phyloP scores from a whole-genome alignment of 1,140 invertebrate species.

The Cotesia glomerata region DNA sequence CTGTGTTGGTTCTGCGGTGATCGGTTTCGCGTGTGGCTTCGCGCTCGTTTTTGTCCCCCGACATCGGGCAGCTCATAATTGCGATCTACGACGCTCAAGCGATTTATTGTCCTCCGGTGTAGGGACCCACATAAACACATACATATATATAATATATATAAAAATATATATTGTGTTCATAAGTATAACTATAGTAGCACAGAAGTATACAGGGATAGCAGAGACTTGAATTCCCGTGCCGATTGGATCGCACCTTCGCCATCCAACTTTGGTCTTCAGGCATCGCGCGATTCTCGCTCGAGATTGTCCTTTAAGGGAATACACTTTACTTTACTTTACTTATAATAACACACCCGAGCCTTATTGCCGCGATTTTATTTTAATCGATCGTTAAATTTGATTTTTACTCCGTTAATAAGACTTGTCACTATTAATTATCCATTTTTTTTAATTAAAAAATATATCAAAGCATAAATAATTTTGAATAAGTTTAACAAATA shows the following conservation, averaged over 20 bases:
- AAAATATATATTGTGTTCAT: too few relatives aligned
- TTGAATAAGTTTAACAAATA: too few relatives aligned
- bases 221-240: constrained; percentile 19
- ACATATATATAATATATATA: too few relatives aligned
- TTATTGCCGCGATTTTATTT: too few relatives aligned
- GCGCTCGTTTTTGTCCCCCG: constrained; percentile 15
- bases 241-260: constrained; percentile 16
- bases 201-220: too few relatives aligned
- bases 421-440: too few relatives aligned
- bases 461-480: too few relatives aligned
- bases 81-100: constrained; percentile 31
- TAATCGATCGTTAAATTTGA: too few relatives aligned
- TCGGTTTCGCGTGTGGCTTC: neutral
- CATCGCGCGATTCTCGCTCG: constrained; percentile 15
- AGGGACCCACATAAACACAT: neutral
- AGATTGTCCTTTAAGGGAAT: constrained; percentile 23
- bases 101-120: constrained; percentile 29
- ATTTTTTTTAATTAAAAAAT: too few relatives aligned
- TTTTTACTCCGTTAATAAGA: too few relatives aligned
- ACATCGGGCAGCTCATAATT: constrained; percentile 30
- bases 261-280: constrained; percentile 15
- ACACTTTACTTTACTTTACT: neutral
- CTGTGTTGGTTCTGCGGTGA: neutral
- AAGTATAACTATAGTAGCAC: too few relatives aligned
- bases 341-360: too few relatives aligned